Evolutionary conservation across 1,140 invertebrate genomes (phyloP).

Genomic region (Lasaia peninsularis): DNA sequence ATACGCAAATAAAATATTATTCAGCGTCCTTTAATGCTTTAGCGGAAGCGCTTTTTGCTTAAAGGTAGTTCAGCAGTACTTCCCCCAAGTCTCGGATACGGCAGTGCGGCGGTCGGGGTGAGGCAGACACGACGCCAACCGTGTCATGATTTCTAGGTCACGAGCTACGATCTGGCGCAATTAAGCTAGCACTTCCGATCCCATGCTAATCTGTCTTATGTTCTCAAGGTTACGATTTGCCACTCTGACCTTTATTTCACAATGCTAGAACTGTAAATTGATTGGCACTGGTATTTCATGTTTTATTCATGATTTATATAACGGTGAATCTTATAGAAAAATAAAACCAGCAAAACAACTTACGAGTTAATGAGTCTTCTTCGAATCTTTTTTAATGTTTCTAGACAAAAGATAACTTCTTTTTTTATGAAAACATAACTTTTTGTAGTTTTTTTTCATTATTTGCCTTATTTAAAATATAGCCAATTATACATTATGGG

Average conservation of each 20-base stretch:
- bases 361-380: neutral
- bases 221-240: slow-evolving; percentile 10
- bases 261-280: slow-evolving; percentile 1
- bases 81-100: slow-evolving; percentile 25
- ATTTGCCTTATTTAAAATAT: too few relatives aligned
- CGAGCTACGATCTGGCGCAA: slow-evolving; percentile 18
- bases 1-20: neutral
- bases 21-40: neutral
- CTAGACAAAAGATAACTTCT: too few relatives aligned
- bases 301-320: slow-evolving; percentile 7
- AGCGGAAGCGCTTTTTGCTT: neutral
- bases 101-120: slow-evolving; percentile 36
- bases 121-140: slow-evolving; percentile 23
- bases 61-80: neutral
- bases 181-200: slow-evolving; percentile 14
- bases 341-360: neutral
- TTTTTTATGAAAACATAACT: too few relatives aligned
- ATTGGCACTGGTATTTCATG: slow-evolving; percentile 4
- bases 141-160: slow-evolving; percentile 28
- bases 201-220: slow-evolving; percentile 3
- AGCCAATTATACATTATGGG: too few relatives aligned
- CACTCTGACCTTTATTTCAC: neutral
- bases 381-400: too few relatives aligned
- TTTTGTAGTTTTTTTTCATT: too few relatives aligned
- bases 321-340: neutral